Evolutionary conservation across 92 coral and sea anemone genomes (phyloP).

Genomic region (Phymanthus crucifer): DNA sequence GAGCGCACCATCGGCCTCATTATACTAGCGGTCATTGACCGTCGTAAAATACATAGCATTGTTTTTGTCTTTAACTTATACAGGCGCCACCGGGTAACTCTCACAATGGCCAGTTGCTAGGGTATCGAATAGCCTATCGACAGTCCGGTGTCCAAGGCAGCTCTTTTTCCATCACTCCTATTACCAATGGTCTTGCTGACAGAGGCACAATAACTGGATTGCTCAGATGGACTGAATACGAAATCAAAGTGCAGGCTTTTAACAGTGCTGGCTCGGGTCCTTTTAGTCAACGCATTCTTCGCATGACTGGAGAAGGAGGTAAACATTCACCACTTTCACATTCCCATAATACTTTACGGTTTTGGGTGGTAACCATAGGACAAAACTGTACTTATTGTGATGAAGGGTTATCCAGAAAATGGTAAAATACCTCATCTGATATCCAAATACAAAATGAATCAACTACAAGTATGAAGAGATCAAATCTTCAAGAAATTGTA

Average conservation of each 20-base stretch:
- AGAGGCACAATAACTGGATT: constrained; percentile 69
- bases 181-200: constrained; percentile 61
- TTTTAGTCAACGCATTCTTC: constrained; percentile 52
- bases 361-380: too few relatives aligned
- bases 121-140: constrained; percentile 79
- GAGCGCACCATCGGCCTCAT: too few relatives aligned
- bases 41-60: too few relatives aligned
- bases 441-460: too few relatives aligned
- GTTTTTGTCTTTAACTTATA: too few relatives aligned
- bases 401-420: too few relatives aligned
- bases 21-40: too few relatives aligned
- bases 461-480: too few relatives aligned
- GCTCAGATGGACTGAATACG: constrained; percentile 79
- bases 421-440: too few relatives aligned
- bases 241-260: constrained; percentile 80
- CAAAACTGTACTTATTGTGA: too few relatives aligned
- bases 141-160: constrained; percentile 68
- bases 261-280: constrained; percentile 90
- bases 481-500: too few relatives aligned
- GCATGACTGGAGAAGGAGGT: constrained; percentile 93
- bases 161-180: constrained; percentile 48
- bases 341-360: too few relatives aligned
- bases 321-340: neutral
- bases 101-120: constrained; percentile 84
- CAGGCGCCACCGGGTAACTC: constrained; percentile 75